Evolutionary conservation across 2,113 vertebrate species (phyloP).

Genomic region (Dermatemys mawii): DNA sequence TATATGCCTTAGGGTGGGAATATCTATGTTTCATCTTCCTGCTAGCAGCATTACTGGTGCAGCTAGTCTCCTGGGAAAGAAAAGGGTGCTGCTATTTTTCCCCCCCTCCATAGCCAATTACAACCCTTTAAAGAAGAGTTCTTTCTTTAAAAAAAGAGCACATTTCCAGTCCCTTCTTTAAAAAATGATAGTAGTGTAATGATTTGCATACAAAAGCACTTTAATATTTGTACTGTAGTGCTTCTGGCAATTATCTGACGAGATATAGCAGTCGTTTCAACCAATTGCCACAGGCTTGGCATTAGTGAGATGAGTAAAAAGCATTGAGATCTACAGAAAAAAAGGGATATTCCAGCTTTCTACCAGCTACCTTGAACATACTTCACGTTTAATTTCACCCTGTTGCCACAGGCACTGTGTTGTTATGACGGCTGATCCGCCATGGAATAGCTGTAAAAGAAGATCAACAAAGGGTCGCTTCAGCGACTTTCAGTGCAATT

Average conservation of each 20-base stretch:
- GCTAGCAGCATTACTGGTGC: background rate
- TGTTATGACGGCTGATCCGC: constrained; percentile 62
- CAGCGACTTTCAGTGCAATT: constrained; percentile 42
- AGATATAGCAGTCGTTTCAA: constrained; percentile 14
- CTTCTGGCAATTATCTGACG: constrained; percentile 46
- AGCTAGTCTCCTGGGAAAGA: background rate
- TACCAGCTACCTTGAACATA: constrained; percentile 61
- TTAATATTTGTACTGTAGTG: constrained; percentile 28
- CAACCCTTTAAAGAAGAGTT: background rate
- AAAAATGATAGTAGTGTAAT: background rate
- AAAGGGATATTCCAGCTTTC: constrained; percentile 61
- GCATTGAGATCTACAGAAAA: background rate
- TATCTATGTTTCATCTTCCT: background rate
- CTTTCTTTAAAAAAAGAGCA: background rate
- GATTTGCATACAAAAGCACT: constrained; percentile 47
- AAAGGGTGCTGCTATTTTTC: background rate
- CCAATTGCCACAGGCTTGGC: constrained; percentile 23
- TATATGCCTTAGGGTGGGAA: background rate
- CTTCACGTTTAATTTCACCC: constrained; percentile 71
- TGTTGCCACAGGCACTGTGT: constrained; percentile 45
- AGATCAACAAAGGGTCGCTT: constrained; percentile 70
- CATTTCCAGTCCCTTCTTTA: background rate
- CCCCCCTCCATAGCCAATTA: background rate
- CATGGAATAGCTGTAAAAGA: constrained; percentile 63
- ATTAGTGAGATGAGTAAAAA: background rate